phyloP scores from a whole-genome alignment of 2,888 invertebrate genomes.

The Parasteatoda lunata region DNA sequence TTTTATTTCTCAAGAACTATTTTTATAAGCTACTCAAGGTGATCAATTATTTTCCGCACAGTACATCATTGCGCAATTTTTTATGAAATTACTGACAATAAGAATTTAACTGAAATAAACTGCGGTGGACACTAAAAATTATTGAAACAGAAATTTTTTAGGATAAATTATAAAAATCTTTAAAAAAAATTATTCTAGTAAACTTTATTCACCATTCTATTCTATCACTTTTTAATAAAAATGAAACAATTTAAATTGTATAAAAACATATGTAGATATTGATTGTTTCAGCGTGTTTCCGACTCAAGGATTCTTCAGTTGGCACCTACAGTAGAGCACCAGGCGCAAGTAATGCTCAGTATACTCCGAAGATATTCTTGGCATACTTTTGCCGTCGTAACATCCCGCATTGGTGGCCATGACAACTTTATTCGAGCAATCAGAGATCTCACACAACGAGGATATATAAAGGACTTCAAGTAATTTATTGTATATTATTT shows the following conservation, averaged over 20 bases:
- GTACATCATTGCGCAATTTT: no score
- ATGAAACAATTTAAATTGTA: no score
- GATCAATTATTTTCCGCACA: no score
- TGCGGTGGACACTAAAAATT: no score
- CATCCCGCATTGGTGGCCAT: constrained; percentile 86
- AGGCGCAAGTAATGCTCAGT: constrained; percentile 95
- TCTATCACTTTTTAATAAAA: not conserved
- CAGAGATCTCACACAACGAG: constrained; percentile 82
- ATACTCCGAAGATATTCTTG: constrained; percentile 84
- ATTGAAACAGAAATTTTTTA: no score
- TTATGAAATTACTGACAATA: no score
- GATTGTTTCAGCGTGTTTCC: constrained; percentile 74
- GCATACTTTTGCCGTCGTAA: constrained; percentile 74
- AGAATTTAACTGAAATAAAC: no score
- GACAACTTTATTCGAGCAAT: constrained; percentile 96
- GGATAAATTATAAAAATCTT: no score
- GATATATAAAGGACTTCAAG: constrained; percentile 75
- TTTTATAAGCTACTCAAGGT: no score
- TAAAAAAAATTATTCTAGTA: no score
- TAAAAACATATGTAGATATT: not conserved
- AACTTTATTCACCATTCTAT: not conserved
- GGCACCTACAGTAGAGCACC: constrained; percentile 96
- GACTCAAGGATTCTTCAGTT: constrained; percentile 92
- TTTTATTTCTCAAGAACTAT: no score
- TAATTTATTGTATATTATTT: constrained; percentile 69